phyloP scores from a whole-genome alignment of 2,797 vertebrate species.

The Craterocephalus amniculus region DNA sequence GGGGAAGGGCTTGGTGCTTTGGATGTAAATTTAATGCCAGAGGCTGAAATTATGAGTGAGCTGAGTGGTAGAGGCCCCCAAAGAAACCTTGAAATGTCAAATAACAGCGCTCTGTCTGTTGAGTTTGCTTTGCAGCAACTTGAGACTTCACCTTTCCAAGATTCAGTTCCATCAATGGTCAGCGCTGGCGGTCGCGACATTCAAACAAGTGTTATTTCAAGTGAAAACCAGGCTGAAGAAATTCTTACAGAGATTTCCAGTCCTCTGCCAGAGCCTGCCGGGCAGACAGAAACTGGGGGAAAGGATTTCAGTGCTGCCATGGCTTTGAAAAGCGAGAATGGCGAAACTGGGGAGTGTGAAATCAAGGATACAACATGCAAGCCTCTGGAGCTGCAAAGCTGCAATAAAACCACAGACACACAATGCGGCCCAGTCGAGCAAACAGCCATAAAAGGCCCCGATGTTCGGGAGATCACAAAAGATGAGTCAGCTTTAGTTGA shows the following conservation, averaged over 20 bases:
- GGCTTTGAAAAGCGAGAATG: conserved; percentile 34
- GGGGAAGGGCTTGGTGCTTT: conserved; percentile 11
- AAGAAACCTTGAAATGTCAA: conserved; percentile 24
- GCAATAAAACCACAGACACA: conserved; percentile 49
- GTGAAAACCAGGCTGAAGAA: conserved; percentile 45
- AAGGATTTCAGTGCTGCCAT: conserved; percentile 26
- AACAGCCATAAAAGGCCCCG: conserved; percentile 60
- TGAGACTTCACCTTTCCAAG: conserved; percentile 50
- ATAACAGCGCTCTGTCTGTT: conserved; percentile 49
- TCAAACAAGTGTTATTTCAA: conserved; percentile 33
- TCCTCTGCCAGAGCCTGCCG: conserved; percentile 19
- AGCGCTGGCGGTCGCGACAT: conserved; percentile 34
- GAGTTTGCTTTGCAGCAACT: conserved; percentile 49
- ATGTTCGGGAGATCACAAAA: conserved; percentile 50
- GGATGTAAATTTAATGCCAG: conserved; percentile 33
- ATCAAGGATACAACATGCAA: conserved; percentile 47
- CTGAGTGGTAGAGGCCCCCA: conserved; percentile 41
- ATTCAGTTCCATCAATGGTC: conserved; percentile 46
- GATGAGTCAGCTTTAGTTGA: conserved; percentile 54
- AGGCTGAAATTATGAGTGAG: conserved; percentile 21
- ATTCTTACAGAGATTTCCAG: conserved; percentile 26
- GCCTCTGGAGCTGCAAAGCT: conserved; percentile 47
- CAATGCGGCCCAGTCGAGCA: conserved; percentile 48
- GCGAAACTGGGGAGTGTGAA: conserved; percentile 54
- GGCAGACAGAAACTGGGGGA: conserved; percentile 31